Evolutionary conservation across 2,797 vertebrate species (phyloP).

Genomic region (Cephalopachus bancanus): DNA sequence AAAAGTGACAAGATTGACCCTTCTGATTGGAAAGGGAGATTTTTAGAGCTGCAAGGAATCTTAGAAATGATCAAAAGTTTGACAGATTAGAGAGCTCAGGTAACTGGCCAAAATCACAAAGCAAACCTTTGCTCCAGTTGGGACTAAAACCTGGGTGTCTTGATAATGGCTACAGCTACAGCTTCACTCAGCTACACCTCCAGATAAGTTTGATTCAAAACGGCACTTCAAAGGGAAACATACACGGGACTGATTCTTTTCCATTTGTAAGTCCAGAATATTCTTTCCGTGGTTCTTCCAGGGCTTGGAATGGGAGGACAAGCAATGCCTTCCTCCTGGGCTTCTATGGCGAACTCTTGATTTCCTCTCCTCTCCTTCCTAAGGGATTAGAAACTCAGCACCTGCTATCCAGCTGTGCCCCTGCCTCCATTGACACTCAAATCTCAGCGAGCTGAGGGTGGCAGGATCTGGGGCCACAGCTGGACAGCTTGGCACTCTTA

Average conservation of each 20-base stretch:
- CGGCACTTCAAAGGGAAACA: slow-evolving; percentile 28
- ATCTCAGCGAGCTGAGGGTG: background rate
- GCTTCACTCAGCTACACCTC: background rate
- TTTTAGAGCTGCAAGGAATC: slow-evolving; percentile 53
- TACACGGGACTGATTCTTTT: background rate
- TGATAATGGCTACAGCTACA: background rate
- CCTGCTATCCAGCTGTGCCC: background rate
- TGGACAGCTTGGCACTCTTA: background rate
- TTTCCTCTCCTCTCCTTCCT: background rate
- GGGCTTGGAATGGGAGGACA: background rate
- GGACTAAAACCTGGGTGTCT: background rate
- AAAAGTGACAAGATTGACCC: background rate
- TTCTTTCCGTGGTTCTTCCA: background rate
- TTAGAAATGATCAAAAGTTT: background rate
- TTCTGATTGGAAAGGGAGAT: background rate
- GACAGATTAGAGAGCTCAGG: background rate
- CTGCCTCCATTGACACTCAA: background rate
- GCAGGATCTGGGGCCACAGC: background rate
- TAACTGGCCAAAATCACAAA: background rate
- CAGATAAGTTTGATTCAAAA: slow-evolving; percentile 12
- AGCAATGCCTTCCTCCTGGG: background rate
- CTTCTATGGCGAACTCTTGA: background rate
- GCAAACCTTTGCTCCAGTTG: background rate
- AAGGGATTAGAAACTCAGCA: background rate
- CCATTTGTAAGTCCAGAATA: background rate